A percentile compares a stretch with the other conserved stretches of the same genome.
Evolutionary conservation across 2,888 invertebrate genomes (phyloP).

Genomic region (Leptarthrus brevirostris): DNA sequence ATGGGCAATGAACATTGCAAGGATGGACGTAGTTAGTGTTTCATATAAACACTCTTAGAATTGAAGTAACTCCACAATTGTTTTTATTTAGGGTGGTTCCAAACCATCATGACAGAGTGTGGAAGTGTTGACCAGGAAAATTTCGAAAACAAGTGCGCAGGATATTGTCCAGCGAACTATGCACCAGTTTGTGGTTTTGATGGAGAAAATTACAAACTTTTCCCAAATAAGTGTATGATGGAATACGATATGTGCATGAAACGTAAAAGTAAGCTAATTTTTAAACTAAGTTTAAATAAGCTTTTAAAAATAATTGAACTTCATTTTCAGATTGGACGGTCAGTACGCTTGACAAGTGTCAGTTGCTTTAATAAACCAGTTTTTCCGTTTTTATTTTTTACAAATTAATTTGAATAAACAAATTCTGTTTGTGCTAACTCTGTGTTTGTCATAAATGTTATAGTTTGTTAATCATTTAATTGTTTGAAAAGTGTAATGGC

Average conservation of each 20-base stretch:
- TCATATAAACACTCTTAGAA: too few relatives aligned
- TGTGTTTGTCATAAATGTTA: too few relatives aligned
- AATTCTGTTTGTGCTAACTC: too few relatives aligned
- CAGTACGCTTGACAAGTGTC: not conserved
- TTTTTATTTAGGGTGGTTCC: not conserved
- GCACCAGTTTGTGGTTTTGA: constrained; percentile 30
- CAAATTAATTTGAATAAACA: too few relatives aligned
- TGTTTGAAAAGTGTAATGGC: too few relatives aligned
- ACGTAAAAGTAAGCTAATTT: constrained; percentile 10
- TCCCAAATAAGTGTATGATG: constrained; percentile 25
- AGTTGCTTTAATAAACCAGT: too few relatives aligned
- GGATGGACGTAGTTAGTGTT: not conserved
- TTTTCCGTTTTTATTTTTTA: too few relatives aligned
- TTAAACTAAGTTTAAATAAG: not conserved
- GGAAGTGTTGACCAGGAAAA: not conserved
- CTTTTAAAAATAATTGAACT: not conserved
- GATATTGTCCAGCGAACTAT: not conserved
- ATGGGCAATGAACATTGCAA: constrained; percentile 5
- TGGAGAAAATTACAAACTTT: constrained; percentile 1
- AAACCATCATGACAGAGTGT: not conserved
- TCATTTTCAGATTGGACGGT: not conserved
- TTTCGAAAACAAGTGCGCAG: not conserved
- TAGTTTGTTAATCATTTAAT: too few relatives aligned
- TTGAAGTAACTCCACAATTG: not conserved
- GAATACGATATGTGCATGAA: not conserved